Evolutionary conservation across 2,113 vertebrate genomes (phyloP).

Genomic region (Campylorhamphus procurvoides): DNA sequence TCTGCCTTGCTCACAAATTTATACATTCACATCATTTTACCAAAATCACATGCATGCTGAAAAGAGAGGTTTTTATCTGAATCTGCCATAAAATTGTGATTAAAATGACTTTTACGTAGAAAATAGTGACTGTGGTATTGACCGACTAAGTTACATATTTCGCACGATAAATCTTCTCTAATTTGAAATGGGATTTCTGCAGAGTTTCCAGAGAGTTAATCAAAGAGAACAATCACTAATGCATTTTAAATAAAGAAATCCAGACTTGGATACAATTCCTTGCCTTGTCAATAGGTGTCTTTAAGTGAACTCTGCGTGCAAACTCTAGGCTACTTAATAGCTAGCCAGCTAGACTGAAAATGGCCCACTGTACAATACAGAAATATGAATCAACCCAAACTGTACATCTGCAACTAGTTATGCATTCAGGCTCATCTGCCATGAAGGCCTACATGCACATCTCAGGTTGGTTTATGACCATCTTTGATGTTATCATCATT

Average conservation of each 20-base stretch:
- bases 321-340: background rate
- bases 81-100: background rate
- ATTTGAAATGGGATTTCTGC: constrained; percentile 16
- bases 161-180: background rate
- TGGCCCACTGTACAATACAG: background rate
- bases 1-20: background rate
- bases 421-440: background rate
- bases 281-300: background rate
- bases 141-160: background rate
- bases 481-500: background rate
- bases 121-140: background rate
- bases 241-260: constrained; percentile 1
- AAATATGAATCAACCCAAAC: background rate
- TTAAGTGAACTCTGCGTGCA: background rate
- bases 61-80: background rate
- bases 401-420: background rate
- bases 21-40: background rate
- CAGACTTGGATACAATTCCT: background rate
- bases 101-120: background rate
- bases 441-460: background rate
- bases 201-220: background rate
- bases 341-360: background rate
- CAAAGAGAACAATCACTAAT: background rate
- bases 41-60: background rate
- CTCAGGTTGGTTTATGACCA: background rate